Conservation (phyloP, 2,888 invertebrate genomes). For the Sycophila texana region DNA sequence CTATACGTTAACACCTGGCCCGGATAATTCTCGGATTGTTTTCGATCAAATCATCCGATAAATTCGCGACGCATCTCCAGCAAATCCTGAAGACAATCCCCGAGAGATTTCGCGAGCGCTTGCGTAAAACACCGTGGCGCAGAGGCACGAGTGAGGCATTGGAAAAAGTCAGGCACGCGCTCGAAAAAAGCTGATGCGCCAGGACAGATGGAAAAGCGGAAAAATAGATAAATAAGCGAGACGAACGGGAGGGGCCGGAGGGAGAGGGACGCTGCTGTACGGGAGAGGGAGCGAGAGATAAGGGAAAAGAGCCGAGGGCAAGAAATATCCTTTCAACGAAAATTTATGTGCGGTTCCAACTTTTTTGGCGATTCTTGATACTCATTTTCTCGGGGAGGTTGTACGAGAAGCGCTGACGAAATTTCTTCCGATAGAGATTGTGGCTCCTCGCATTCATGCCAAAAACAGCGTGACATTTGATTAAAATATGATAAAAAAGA, state of each 20-base stretch:
- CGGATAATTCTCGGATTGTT: too few relatives aligned
- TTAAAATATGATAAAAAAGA: background rate
- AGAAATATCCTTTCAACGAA: conserved; percentile 49
- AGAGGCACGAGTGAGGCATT: background rate
- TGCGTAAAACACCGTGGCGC: background rate
- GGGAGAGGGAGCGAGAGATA: conserved; percentile 36
- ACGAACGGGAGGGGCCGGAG: conserved; percentile 17
- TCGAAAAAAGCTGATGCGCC: conserved; percentile 8
- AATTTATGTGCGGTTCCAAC: conserved; percentile 51
- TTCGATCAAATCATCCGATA: too few relatives aligned
- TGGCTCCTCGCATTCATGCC: too few relatives aligned
- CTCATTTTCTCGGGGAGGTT: conserved; percentile 13
- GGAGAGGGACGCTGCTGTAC: background rate
- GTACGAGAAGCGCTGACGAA: conserved; percentile 13
- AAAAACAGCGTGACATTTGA: too few relatives aligned
- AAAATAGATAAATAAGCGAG: conserved; percentile 54
- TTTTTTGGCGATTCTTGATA: conserved; percentile 23
- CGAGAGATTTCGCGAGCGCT: background rate
- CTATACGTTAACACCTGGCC: background rate
- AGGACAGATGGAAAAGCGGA: conserved; percentile 50
- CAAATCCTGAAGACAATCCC: conserved; percentile 9
- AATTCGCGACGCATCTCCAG: background rate
- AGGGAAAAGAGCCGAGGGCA: conserved; percentile 46
- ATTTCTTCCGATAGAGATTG: too few relatives aligned
- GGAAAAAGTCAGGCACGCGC: background rate